Conservation (phyloP, 2,888 invertebrate species). For the Acrocera orbiculus region DNA sequence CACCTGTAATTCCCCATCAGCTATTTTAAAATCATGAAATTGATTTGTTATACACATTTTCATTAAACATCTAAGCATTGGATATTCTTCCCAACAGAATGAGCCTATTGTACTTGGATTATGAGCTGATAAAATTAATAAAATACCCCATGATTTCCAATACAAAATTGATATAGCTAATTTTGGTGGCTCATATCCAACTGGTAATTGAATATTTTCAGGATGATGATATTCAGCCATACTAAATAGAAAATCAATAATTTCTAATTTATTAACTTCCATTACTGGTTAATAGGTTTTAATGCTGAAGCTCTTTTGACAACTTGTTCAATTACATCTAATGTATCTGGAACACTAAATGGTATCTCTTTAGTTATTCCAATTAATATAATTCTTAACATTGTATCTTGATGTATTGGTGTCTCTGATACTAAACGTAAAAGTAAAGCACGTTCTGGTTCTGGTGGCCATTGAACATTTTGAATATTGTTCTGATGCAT, state of each 20-base stretch:
- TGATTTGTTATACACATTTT: constrained; percentile 92
- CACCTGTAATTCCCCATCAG: constrained; percentile 45
- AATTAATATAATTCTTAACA: constrained; percentile 65
- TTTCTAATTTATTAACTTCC: constrained; percentile 60
- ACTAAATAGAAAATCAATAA: constrained; percentile 79
- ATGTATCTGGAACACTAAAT: constrained; percentile 60
- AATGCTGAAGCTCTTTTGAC: constrained; percentile 69
- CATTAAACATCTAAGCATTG: constrained; percentile 76
- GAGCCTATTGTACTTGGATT: constrained; percentile 79
- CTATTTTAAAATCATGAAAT: constrained; percentile 37
- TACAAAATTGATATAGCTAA: constrained; percentile 82
- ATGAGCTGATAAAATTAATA: constrained; percentile 78
- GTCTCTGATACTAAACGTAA: constrained; percentile 73
- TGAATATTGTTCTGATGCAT: constrained; percentile 61
- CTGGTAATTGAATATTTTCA: constrained; percentile 75
- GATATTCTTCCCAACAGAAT: constrained; percentile 76
- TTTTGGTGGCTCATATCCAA: constrained; percentile 64
- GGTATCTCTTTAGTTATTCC: constrained; percentile 60
- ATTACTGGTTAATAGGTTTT: constrained; percentile 49
- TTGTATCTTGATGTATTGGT: constrained; percentile 69
- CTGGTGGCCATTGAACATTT: constrained; percentile 79
- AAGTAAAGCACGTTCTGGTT: constrained; percentile 63
- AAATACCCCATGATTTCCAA: constrained; percentile 86
- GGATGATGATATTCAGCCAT: constrained; percentile 83
- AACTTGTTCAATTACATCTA: constrained; percentile 72